Percentiles rank a stretch among this genome's conserved stretches.
Evolutionary conservation across 1,140 invertebrate genomes (phyloP).

Genomic region (Cyrtorhinus lividipennis): DNA sequence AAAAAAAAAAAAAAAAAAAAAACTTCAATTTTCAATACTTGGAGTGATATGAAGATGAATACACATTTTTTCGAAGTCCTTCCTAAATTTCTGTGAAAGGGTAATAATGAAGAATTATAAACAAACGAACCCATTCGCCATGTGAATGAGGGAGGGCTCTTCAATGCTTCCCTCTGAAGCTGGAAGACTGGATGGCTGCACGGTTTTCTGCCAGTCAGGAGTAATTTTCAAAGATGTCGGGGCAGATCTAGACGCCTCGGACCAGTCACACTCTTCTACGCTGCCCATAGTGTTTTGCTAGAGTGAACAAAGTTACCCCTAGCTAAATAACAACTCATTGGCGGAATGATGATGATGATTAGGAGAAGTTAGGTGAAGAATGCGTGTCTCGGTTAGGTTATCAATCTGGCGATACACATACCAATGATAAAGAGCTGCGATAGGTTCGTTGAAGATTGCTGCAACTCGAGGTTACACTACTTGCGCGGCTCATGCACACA

Average conservation of each 20-base stretch:
- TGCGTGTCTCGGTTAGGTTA: no score
- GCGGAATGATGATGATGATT: no score
- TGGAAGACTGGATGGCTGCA: slow-evolving; percentile 19
- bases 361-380: no score
- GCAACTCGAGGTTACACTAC: slow-evolving; percentile 45
- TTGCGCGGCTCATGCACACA: slow-evolving; percentile 60
- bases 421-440: slow-evolving; percentile 35
- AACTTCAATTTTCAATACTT: no score
- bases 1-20: no score
- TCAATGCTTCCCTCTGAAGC: slow-evolving; percentile 22
- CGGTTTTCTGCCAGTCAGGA: slow-evolving; percentile 21
- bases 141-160: slow-evolving; percentile 18
- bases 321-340: no score
- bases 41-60: no score
- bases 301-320: not conserved
- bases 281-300: slow-evolving; percentile 4
- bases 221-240: slow-evolving; percentile 35
- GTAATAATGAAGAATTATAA: no score
- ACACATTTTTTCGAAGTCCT: no score
- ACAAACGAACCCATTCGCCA: slow-evolving; percentile 4
- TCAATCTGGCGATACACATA: slow-evolving; percentile 24
- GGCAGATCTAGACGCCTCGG: slow-evolving; percentile 40
- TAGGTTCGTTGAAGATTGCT: slow-evolving; percentile 30
- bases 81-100: no score
- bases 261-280: slow-evolving; percentile 29